phyloP scores from a whole-genome alignment of 2,888 invertebrate species.

The Epirrita christyi region DNA sequence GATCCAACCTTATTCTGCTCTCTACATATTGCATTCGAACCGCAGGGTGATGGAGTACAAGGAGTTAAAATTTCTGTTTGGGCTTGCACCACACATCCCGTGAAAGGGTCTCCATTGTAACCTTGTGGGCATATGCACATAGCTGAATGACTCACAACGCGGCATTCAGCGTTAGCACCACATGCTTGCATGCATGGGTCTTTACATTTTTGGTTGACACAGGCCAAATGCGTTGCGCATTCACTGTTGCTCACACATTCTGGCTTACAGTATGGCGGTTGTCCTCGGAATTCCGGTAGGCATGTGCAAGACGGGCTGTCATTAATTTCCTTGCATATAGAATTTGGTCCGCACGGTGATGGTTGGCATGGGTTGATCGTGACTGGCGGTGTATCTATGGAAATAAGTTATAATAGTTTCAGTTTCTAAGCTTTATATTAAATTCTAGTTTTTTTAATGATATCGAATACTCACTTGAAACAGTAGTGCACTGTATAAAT shows the following conservation, averaged over 20 bases:
- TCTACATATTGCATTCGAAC: conserved; percentile 88
- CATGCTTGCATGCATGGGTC: conserved; percentile 90
- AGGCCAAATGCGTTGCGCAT: conserved; percentile 88
- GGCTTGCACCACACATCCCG: conserved; percentile 79
- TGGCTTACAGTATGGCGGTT: conserved; percentile 91
- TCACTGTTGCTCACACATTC: conserved; percentile 92
- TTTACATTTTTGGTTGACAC: conserved; percentile 89
- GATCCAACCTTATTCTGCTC: conserved; percentile 89
- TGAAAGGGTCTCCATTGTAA: conserved; percentile 87
- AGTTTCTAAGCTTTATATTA: background rate
- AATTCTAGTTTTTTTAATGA: background rate
- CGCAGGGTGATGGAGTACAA: conserved; percentile 89
- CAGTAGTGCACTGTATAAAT: conserved; percentile 80
- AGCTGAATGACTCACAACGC: conserved; percentile 91
- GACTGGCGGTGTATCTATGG: conserved; percentile 55
- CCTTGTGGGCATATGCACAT: conserved; percentile 89
- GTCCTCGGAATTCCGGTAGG: conserved; percentile 87
- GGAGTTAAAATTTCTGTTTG: conserved; percentile 83
- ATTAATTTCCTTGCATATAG: conserved; percentile 88
- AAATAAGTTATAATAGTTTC: background rate
- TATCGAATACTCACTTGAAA: conserved; percentile 57
- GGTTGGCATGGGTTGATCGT: conserved; percentile 88
- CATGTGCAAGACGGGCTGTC: conserved; percentile 91
- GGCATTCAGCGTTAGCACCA: conserved; percentile 89
- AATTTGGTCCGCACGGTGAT: conserved; percentile 92